These are phyloP conservation scores for Regulus satrapa DNA, from an alignment of 2,113 vertebrate genomes.

Conservation along the genomic window DNA sequence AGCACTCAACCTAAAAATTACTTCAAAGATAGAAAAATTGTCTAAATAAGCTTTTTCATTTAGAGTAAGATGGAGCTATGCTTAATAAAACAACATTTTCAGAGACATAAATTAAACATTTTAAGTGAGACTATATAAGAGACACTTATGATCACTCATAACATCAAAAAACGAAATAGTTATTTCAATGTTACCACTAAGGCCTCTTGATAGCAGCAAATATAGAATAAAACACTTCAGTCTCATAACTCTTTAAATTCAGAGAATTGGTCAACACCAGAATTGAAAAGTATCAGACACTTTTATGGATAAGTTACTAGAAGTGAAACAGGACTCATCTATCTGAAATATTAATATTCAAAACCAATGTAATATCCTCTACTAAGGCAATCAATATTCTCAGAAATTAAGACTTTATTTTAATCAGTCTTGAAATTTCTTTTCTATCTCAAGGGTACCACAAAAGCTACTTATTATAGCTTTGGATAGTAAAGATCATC, in stretches of 20 bases:
- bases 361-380: neutral
- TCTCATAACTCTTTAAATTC: neutral
- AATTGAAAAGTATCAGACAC: neutral
- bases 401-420: neutral
- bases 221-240: neutral
- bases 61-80: neutral
- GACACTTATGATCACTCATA: neutral
- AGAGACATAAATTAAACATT: neutral
- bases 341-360: neutral
- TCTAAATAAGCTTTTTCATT: neutral
- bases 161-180: neutral
- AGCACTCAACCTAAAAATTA: conserved; percentile 84
- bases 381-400: neutral
- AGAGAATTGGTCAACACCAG: neutral
- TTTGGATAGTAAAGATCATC: neutral
- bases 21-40: conserved; percentile 63
- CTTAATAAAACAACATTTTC: neutral
- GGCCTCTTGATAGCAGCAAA: neutral
- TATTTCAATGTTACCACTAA: neutral
- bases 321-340: neutral
- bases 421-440: neutral
- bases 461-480: neutral
- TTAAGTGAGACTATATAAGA: neutral
- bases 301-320: neutral
- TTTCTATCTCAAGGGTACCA: neutral